Conservation (phyloP, 2,888 invertebrate genomes). For the Cheilosia impressa region DNA sequence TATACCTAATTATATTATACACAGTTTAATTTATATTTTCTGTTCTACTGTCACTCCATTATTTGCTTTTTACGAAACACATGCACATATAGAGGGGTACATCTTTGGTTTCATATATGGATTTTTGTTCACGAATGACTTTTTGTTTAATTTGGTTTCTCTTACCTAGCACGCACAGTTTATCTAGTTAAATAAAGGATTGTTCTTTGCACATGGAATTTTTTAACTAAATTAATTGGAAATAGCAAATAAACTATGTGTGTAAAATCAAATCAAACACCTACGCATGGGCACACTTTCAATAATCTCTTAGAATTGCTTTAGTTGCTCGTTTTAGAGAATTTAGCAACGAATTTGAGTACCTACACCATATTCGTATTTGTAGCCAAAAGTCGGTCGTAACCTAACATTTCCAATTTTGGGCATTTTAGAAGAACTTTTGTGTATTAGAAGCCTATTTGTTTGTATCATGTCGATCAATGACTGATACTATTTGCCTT, state of each 20-base stretch:
- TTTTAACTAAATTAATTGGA: background rate
- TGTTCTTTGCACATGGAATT: constrained; percentile 45
- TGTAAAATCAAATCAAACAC: background rate
- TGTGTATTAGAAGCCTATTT: no score
- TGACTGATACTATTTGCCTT: no score
- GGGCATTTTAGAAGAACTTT: no score
- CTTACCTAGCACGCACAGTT: constrained; percentile 30
- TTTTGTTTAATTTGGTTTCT: constrained; percentile 12
- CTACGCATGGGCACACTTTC: no score
- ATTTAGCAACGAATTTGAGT: no score
- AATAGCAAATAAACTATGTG: constrained; percentile 8
- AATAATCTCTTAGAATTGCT: no score
- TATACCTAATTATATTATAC: constrained; percentile 60
- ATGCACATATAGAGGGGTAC: constrained; percentile 59
- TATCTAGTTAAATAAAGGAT: constrained; percentile 40
- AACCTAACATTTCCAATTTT: no score
- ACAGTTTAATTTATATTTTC: constrained; percentile 36
- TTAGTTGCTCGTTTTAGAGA: no score
- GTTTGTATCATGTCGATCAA: no score
- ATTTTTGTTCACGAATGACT: constrained; percentile 13
- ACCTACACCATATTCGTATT: no score
- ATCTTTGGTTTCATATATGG: constrained; percentile 25
- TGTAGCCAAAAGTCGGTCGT: no score
- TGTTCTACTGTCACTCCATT: constrained; percentile 39
- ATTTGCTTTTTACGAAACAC: constrained; percentile 49